These are phyloP conservation scores for Drosophila prosaltans DNA, from an alignment of 1,140 invertebrate genomes.

Conservation along the genomic window DNA sequence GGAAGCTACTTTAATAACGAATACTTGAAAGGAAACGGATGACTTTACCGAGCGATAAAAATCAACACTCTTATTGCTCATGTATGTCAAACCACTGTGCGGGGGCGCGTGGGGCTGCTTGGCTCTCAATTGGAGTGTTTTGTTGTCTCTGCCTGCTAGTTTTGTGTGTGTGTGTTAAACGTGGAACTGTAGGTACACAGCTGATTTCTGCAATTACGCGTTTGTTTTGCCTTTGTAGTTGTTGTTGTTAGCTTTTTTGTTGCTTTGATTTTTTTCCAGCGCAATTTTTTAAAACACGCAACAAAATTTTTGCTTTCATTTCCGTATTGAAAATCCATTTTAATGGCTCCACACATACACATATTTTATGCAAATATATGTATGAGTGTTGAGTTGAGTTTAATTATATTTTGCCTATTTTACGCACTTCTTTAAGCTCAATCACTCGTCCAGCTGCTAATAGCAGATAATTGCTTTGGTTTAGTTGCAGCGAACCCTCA, in stretches of 20 bases:
- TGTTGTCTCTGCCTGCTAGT: conserved; percentile 47
- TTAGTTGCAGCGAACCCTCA: conserved; percentile 23
- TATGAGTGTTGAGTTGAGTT: conserved; percentile 27
- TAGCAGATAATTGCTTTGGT: conserved; percentile 41
- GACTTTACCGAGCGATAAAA: no score
- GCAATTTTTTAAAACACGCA: conserved; percentile 60
- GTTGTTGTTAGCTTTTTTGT: conserved; percentile 44
- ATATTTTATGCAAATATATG: conserved; percentile 20
- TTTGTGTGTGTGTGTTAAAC: conserved; percentile 35
- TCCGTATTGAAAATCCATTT: conserved; percentile 62
- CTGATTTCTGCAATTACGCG: conserved; percentile 83
- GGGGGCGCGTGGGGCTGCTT: conserved; percentile 30
- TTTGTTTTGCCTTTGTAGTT: conserved; percentile 78
- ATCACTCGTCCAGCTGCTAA: conserved; percentile 25
- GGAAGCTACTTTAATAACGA: no score
- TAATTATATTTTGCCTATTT: conserved; percentile 28
- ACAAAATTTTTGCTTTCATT: conserved; percentile 70
- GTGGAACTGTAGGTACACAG: conserved; percentile 78
- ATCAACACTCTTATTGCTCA: not conserved
- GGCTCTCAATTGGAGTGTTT: conserved; percentile 63
- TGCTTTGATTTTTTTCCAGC: conserved; percentile 60
- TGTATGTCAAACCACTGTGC: not conserved
- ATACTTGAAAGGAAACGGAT: no score
- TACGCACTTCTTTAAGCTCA: conserved; percentile 62
- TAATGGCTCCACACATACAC: conserved; percentile 23